Evolutionary conservation across 2,888 invertebrate species (phyloP), one percentile per base, ranked within the genome.

Genomic region (Doris montereyensis): DNA sequence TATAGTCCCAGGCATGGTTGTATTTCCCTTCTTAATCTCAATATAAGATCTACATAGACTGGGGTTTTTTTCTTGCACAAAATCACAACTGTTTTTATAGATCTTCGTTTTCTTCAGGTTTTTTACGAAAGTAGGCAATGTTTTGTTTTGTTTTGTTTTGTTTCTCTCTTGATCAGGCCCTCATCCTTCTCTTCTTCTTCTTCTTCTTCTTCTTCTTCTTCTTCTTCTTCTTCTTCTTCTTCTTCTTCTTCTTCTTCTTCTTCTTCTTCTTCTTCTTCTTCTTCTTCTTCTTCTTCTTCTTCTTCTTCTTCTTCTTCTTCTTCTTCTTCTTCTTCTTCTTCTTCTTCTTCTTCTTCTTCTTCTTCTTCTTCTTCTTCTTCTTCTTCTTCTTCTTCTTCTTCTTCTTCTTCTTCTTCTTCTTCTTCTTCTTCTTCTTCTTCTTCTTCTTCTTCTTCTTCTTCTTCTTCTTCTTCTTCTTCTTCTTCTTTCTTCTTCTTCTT

Each of bases 361-460:
- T 60, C 17, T 13, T 52, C 52, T 52, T 13, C 13, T 8, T 52
- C 13, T 52, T 13, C 13, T 10, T 60, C 52, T n/a, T n/a, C n/a
- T 30, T 2, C 24, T 70, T 8, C 30, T 30, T 28, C 30, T 70
- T 30, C 30, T 13, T 70, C 70, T 5, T 13, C 30, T 30, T 70
- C 30, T 70, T 30, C 30, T 13, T 70, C 70, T 70, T 13, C 30
- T 30, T 70, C 30, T 70, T 30, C 30, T 13, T 70, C 70, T 70
- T 13, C 30, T 30, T 70, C 30, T 70, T 30, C 30, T 13, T 70
- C 70, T 70, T 13, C 30, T 30, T 70, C 70, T 70, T 13, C 30
- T 30, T 70, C 35, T 35, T 70, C 28, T 70, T 32, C 30, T 70
- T 30, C 70, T 70, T 70, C 34, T 70, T 24, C n/a, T 30, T 70